These are phyloP conservation scores for Myopa testacea DNA, from an alignment of 2,888 invertebrate genomes.

Conservation along the genomic window DNA sequence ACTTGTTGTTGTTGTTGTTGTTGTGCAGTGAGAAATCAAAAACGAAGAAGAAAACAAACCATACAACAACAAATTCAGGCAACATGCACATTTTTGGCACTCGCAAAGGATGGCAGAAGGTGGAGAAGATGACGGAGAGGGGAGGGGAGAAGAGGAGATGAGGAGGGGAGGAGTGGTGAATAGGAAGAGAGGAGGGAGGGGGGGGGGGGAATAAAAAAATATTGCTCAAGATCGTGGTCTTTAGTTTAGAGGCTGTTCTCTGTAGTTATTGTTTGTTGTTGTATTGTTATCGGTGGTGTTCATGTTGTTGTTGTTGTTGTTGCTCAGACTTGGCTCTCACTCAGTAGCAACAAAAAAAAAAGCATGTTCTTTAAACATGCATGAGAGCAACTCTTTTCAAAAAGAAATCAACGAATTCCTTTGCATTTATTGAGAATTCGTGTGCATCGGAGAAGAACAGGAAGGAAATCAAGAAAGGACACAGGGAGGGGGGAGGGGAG, in stretches of 20 bases:
- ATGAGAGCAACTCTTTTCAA: constrained; percentile 1
- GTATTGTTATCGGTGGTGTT: too few species aligned
- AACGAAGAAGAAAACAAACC: neutral
- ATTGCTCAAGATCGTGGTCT: too few species aligned
- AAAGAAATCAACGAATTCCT: neutral
- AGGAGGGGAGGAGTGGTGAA: too few species aligned
- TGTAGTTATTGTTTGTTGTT: too few species aligned
- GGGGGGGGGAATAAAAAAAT: neutral
- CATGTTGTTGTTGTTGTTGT: too few species aligned
- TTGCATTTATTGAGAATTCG: constrained; percentile 20
- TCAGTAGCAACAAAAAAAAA: too few species aligned
- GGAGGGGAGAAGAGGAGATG: neutral
- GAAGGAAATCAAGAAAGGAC: neutral
- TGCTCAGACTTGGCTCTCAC: too few species aligned
- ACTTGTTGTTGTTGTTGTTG: neutral
- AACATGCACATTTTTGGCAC: constrained; percentile 14
- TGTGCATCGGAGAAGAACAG: neutral
- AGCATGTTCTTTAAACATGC: too few species aligned
- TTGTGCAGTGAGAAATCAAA: neutral
- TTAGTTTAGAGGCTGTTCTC: too few species aligned
- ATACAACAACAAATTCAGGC: neutral
- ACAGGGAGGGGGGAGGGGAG: neutral
- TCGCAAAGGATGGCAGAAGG: neutral
- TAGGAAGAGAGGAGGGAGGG: too few species aligned
- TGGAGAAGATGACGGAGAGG: neutral